Conservation (phyloP, 2,113 vertebrate genomes). For the Ardeotis arabs region DNA sequence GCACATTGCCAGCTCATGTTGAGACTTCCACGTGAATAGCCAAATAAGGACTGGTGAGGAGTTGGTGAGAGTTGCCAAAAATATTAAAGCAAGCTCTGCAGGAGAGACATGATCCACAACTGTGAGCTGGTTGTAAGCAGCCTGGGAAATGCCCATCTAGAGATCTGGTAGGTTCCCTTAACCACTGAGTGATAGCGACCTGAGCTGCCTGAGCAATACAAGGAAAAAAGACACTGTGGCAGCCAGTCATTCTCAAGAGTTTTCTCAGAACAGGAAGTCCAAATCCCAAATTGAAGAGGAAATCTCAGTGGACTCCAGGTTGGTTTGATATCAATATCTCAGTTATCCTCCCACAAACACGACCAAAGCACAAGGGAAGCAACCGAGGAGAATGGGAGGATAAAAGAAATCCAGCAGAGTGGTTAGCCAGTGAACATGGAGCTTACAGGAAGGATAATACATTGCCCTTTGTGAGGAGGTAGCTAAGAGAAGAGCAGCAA, state of each 20-base stretch:
- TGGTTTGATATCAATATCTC: not conserved
- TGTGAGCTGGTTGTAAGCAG: not conserved
- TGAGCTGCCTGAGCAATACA: not conserved
- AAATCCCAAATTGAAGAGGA: not conserved
- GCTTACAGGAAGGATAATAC: not conserved
- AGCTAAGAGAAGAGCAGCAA: not conserved
- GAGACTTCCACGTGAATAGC: constrained; percentile 25
- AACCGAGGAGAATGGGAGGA: not conserved
- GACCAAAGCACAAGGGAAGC: not conserved
- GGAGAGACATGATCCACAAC: not conserved
- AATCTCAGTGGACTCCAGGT: not conserved
- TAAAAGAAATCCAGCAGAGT: not conserved
- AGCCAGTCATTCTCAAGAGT: not conserved
- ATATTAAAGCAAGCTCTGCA: not conserved
- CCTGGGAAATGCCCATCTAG: not conserved
- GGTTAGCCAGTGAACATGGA: not conserved
- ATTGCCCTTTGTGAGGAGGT: not conserved
- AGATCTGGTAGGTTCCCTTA: not conserved
- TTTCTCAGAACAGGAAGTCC: not conserved
- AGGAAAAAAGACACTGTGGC: not conserved
- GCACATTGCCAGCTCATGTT: too few relatives aligned
- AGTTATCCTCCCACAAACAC: not conserved
- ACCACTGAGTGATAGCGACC: not conserved
- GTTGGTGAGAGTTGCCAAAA: not conserved
- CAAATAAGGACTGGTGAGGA: constrained; percentile 32